phyloP scores from a whole-genome alignment of 1,140 invertebrate species.

The Thereuonema tuberculata region DNA sequence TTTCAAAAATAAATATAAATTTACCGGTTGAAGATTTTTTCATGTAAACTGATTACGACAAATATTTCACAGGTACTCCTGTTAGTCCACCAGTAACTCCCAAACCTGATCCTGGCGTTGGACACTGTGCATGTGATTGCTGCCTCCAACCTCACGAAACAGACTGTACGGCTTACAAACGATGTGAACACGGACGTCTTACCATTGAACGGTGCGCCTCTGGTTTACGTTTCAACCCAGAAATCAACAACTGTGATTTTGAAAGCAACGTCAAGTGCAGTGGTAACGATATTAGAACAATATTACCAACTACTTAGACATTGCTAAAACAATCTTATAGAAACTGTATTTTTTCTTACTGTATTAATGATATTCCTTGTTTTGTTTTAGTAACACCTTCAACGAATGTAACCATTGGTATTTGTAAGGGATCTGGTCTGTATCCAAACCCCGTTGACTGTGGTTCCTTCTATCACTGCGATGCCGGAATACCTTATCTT shows the following conservation, averaged over 20 bases:
- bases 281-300: too few species aligned
- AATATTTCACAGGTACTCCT: neutral
- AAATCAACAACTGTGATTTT: constrained; percentile 9
- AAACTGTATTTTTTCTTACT: too few species aligned
- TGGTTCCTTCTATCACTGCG: too few species aligned
- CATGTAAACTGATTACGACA: neutral
- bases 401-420: too few species aligned
- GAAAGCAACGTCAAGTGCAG: constrained; percentile 9
- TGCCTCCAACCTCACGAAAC: neutral
- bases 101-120: neutral
- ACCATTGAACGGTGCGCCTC: constrained; percentile 3
- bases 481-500: too few species aligned
- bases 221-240: constrained; percentile 8
- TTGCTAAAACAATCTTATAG: too few species aligned
- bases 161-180: constrained; percentile 8
- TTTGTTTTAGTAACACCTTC: too few species aligned
- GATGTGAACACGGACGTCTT: neutral
- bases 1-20: neutral
- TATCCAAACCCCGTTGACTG: too few species aligned
- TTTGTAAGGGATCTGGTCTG: too few species aligned
- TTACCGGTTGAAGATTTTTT: neutral
- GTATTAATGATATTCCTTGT: too few species aligned
- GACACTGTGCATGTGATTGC: neutral
- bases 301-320: too few species aligned
- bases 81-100: neutral